Conservation (phyloP, 1,140 invertebrate species). For the Muscidifurax raptorellus region DNA sequence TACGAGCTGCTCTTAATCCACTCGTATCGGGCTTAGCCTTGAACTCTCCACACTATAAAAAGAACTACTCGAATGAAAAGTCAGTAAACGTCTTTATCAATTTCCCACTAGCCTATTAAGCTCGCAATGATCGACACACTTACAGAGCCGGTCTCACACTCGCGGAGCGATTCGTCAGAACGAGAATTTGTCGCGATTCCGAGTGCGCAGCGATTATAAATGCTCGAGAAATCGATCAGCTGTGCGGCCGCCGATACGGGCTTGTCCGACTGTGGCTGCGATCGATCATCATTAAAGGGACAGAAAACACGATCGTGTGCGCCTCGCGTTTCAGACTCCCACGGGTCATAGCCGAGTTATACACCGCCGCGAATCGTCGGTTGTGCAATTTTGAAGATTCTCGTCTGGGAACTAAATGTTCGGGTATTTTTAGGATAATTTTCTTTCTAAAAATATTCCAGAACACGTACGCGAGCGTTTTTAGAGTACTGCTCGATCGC, state of each 20-base stretch:
- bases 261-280: not conserved
- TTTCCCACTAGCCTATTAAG: not conserved
- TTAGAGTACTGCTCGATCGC: too few relatives aligned
- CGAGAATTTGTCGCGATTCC: not conserved
- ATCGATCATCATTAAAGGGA: conserved; percentile 51
- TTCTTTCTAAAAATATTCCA: not conserved
- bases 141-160: too few relatives aligned
- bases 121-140: too few relatives aligned
- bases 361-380: not conserved
- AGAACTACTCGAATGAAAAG: not conserved
- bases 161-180: conserved; percentile 1
- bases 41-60: too few relatives aligned
- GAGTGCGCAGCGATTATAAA: conserved; percentile 19
- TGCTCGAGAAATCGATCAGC: conserved; percentile 36
- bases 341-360: not conserved
- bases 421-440: not conserved
- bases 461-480: not conserved
- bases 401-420: too few relatives aligned
- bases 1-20: not conserved
- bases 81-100: not conserved
- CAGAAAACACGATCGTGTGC: not conserved
- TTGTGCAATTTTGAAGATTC: too few relatives aligned
- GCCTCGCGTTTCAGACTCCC: not conserved
- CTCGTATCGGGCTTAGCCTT: not conserved
- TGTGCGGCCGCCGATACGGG: not conserved